Conservation (phyloP, 2,113 vertebrate genomes). For the Leptodactylus fuscus region DNA sequence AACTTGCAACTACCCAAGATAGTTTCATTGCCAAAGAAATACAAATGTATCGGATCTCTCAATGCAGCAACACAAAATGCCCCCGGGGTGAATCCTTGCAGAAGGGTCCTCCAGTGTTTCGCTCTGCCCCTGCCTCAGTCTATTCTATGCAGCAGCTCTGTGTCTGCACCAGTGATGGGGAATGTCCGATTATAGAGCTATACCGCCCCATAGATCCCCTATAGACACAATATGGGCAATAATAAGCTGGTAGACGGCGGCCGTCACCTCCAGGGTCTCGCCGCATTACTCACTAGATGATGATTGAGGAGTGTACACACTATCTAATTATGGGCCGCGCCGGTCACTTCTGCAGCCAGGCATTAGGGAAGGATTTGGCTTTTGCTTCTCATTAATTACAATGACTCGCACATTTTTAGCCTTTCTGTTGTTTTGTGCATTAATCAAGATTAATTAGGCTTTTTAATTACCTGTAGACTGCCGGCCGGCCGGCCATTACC, state of each 20-base stretch:
- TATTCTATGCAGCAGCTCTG: too few species aligned
- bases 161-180: too few species aligned
- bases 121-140: too few species aligned
- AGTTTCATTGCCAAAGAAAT: too few species aligned
- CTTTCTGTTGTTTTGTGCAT: constrained; percentile 28
- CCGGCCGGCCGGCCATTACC: background rate
- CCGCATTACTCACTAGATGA: background rate
- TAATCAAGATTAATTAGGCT: constrained; percentile 48
- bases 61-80: too few species aligned
- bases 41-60: too few species aligned
- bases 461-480: constrained; percentile 39
- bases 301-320: background rate
- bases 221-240: too few species aligned
- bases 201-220: too few species aligned
- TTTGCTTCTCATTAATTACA: constrained; percentile 18
- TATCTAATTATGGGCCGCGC: background rate
- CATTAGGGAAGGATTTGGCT: background rate
- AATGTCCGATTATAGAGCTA: too few species aligned
- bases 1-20: too few species aligned
- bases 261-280: background rate
- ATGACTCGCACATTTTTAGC: constrained; percentile 3
- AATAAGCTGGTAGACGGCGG: background rate
- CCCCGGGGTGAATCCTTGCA: too few species aligned
- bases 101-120: too few species aligned
- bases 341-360: background rate